A percentile compares a stretch with the other conserved stretches of the same genome.
These are phyloP conservation scores for Lucifuga dentata DNA, from an alignment of 2,113 vertebrate genomes.

Conservation along the genomic window DNA sequence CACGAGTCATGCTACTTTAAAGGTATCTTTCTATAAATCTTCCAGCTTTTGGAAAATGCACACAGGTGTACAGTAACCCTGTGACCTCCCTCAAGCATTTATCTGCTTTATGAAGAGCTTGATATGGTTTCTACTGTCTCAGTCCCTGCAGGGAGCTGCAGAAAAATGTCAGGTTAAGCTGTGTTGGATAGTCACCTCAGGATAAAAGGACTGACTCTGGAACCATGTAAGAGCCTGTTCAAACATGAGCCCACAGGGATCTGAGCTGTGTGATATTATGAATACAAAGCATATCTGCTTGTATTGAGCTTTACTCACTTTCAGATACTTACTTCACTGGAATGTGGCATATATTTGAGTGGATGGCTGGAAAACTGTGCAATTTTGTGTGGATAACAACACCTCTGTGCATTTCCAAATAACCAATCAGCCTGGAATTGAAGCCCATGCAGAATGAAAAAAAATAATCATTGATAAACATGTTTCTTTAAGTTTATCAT, in stretches of 20 bases:
- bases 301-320: conserved; percentile 3
- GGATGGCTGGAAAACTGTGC: not conserved
- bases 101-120: conserved; percentile 27
- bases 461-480: no score
- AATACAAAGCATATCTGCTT: conserved; percentile 42
- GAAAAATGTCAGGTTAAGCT: conserved; percentile 44
- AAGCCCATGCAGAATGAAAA: no score
- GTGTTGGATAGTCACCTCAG: conserved; percentile 37
- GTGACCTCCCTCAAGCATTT: conserved; percentile 17
- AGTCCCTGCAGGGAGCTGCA: conserved; percentile 24
- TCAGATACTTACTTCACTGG: not conserved
- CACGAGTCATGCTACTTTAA: not conserved
- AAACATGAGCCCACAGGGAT: conserved; percentile 2
- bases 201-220: conserved; percentile 55
- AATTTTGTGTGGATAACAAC: not conserved
- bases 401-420: conserved; percentile 4
- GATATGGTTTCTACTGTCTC: conserved; percentile 27
- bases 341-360: not conserved
- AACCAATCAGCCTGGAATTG: not conserved
- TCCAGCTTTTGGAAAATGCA: conserved; percentile 5
- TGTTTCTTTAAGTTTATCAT: no score
- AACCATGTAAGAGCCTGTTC: conserved; percentile 26
- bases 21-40: conserved; percentile 21
- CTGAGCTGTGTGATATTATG: conserved; percentile 12
- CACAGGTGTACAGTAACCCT: conserved; percentile 1